Evolutionary conservation across 2,797 vertebrate species (phyloP).

Genomic region (Ciconia nigra): DNA sequence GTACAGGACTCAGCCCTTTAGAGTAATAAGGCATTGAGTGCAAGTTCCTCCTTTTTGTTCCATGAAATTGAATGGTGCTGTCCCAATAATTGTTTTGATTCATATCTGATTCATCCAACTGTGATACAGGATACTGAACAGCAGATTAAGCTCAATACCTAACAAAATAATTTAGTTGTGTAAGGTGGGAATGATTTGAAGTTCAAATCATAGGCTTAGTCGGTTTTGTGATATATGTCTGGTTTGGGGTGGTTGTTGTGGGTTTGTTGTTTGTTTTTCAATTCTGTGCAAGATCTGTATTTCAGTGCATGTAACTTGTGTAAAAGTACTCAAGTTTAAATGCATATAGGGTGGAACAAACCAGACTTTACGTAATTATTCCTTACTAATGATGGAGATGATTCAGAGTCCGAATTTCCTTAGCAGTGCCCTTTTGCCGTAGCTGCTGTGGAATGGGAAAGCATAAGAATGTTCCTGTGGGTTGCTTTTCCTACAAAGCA

Average conservation of each 20-base stretch:
- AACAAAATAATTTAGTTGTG: not conserved
- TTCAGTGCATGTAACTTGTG: not conserved
- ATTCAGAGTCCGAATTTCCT: not conserved
- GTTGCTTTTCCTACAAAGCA: not conserved
- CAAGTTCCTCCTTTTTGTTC: not conserved
- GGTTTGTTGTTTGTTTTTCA: not conserved
- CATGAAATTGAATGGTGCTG: not conserved
- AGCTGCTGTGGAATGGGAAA: not conserved
- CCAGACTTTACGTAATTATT: not conserved
- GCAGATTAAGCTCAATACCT: not conserved
- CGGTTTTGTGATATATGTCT: not conserved
- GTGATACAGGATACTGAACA: not conserved
- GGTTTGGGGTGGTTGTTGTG: not conserved
- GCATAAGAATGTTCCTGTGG: not conserved
- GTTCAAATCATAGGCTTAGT: not conserved
- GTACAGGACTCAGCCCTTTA: not conserved
- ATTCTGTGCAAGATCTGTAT: not conserved
- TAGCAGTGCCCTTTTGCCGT: not conserved
- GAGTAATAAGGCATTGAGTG: not conserved
- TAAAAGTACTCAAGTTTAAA: not conserved
- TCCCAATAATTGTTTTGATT: not conserved
- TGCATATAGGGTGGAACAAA: not conserved
- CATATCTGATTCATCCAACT: not conserved
- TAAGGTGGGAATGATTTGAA: not conserved
- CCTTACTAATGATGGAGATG: not conserved